A percentile compares a stretch with the other conserved stretches of the same genome.
phyloP scores from a whole-genome alignment of 2,888 invertebrate genomes.

The Eremobia ochroleuca region DNA sequence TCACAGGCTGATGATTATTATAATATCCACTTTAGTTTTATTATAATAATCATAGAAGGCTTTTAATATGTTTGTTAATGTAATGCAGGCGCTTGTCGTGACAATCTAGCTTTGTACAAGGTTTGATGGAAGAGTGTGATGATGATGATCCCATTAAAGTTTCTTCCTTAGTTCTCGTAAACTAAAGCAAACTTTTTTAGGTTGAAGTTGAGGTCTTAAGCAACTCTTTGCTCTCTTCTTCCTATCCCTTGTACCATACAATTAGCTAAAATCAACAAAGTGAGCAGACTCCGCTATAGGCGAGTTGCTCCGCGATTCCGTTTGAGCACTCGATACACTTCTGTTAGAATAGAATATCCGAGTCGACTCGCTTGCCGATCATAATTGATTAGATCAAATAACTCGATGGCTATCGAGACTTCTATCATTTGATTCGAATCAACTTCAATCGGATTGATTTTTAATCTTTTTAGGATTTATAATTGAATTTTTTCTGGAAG shows the following conservation, averaged over 20 bases:
- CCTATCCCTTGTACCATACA: slow-evolving; percentile 30
- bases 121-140: no score
- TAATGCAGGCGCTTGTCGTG: neutral
- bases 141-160: no score
- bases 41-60: neutral
- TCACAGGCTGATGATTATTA: neutral
- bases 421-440: slow-evolving; percentile 3
- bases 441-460: neutral
- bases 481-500: neutral
- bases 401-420: slow-evolving; percentile 22
- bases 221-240: neutral
- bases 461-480: neutral
- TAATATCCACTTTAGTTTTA: neutral
- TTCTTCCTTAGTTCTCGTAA: neutral
- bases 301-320: slow-evolving; percentile 37
- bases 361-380: slow-evolving; percentile 22
- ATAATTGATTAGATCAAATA: slow-evolving; percentile 53
- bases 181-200: neutral
- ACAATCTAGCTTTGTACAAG: neutral
- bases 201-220: neutral
- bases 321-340: slow-evolving; percentile 40
- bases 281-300: slow-evolving; percentile 23
- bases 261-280: slow-evolving; percentile 59
- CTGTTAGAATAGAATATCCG: slow-evolving; percentile 38
- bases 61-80: neutral